These are phyloP conservation scores for Microctenopoma steveboyesi DNA, from an alignment of 2,797 vertebrate species.

Conservation along the genomic window DNA sequence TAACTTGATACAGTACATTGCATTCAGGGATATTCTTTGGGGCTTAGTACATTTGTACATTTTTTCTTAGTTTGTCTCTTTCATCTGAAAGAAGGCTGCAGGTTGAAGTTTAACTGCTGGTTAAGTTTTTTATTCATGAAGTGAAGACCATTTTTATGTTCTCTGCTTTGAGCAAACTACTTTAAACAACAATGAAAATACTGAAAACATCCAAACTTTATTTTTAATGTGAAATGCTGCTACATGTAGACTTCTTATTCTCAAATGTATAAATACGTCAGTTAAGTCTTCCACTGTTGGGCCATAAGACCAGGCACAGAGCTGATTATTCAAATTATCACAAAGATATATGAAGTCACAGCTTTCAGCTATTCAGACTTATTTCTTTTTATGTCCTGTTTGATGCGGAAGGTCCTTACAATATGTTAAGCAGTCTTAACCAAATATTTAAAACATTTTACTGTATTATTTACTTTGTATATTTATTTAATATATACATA, in stretches of 20 bases:
- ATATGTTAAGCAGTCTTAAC: neutral
- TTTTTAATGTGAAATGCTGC: neutral
- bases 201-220: no score
- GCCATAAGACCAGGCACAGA: neutral
- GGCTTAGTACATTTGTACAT: constrained; percentile 4
- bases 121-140: constrained; percentile 12
- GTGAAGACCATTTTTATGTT: constrained; percentile 19
- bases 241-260: neutral
- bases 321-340: neutral
- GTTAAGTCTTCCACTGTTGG: neutral
- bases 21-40: constrained; percentile 19
- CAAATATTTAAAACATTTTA: no score
- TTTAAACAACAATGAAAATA: neutral
- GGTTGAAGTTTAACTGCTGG: constrained; percentile 16
- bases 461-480: neutral
- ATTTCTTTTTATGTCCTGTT: neutral
- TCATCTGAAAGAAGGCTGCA: constrained; percentile 21
- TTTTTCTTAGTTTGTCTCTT: constrained; percentile 35
- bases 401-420: neutral
- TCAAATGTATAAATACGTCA: neutral
- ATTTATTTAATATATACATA: neutral
- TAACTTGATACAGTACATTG: constrained; percentile 29
- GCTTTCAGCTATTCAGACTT: neutral
- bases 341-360: neutral
- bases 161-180: constrained; percentile 14